A percentile compares a stretch with the other conserved stretches of the same genome.
Evolutionary conservation across 2,113 vertebrate genomes (phyloP).

Genomic region (Chitala chitala): DNA sequence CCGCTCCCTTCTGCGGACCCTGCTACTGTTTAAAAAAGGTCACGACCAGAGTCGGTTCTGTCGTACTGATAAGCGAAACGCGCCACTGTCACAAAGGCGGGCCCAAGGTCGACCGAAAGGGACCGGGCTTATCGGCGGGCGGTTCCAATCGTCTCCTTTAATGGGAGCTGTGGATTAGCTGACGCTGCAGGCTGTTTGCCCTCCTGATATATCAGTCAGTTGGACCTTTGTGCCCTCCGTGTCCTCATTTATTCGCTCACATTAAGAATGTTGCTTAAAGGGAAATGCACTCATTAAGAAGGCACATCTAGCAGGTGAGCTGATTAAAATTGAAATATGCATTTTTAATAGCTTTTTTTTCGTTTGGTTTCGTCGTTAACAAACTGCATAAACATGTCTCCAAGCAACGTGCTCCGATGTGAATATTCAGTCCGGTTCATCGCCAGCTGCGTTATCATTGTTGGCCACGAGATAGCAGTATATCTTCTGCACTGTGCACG

Average conservation of each 20-base stretch:
- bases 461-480: slow-evolving; percentile 37
- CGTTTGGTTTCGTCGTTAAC: background rate
- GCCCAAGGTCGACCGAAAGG: too few species aligned
- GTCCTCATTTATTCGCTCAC: background rate
- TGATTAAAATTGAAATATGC: slow-evolving; percentile 7
- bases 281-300: background rate
- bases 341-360: background rate
- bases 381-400: background rate
- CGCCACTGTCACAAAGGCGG: too few species aligned
- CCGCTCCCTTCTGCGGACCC: too few species aligned
- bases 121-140: too few species aligned
- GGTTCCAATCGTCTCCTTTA: too few species aligned
- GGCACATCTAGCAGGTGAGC: background rate
- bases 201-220: too few species aligned
- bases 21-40: too few species aligned
- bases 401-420: background rate
- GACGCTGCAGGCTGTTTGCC: background rate
- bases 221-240: background rate
- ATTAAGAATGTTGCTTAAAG: background rate
- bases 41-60: too few species aligned
- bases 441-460: background rate
- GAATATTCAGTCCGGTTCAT: background rate
- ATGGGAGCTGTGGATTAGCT: too few species aligned
- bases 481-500: background rate
- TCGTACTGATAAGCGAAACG: too few species aligned